Base-by-base conservation (phyloP, 2,797 vertebrate species). In the Champsocephalus esox region DNA sequence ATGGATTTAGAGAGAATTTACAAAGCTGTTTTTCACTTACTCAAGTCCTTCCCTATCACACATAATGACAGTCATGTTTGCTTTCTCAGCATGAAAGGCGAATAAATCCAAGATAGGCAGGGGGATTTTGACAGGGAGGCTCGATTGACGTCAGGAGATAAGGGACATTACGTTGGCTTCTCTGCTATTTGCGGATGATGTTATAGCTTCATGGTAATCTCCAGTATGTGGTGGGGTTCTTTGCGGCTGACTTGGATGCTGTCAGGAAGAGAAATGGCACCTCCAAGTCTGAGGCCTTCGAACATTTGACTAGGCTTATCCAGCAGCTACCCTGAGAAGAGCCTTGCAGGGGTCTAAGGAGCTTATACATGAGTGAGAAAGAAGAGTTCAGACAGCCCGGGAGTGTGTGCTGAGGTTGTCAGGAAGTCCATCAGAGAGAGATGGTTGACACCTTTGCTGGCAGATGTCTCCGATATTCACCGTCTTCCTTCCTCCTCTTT, bases 131-230 rank as follows among this genome's bases (percentile, higher is more conserved):
- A 75, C 61, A 64, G 63, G 65, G 12, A 13, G 41, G 13, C 61
- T 70, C 3, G 66, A 24, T 73, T 46, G 54, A 82, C 41, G 0
- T 67, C 34, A 66, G 34, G 14, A 68, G 59, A 74, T 71, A 77
- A 69, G 56, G 58, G 57, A 70, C 75, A 72, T 76, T 58, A 57
- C 2, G 2, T 28, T 56, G 45, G 55, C 56, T 72, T 67, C 21
- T 49, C 21, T 66, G 54, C 75, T 80, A 52, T 74, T 70, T 69
- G 41, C 52, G n/a, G 56, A 77, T 67, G 59, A 79, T 55, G 51
- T 65, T 69, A 61, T 63, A 51, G 67, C 46, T 73, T 73, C 64
- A 3, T 55, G 58, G 46, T 76, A 66, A 79, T 71, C 78, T 76
- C 32, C n/a, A 41, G 1, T 32, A 48, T 65, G 64, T 34, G 45